phyloP scores from a whole-genome alignment of 2,888 invertebrate genomes.

The Lacanobia oleracea region DNA sequence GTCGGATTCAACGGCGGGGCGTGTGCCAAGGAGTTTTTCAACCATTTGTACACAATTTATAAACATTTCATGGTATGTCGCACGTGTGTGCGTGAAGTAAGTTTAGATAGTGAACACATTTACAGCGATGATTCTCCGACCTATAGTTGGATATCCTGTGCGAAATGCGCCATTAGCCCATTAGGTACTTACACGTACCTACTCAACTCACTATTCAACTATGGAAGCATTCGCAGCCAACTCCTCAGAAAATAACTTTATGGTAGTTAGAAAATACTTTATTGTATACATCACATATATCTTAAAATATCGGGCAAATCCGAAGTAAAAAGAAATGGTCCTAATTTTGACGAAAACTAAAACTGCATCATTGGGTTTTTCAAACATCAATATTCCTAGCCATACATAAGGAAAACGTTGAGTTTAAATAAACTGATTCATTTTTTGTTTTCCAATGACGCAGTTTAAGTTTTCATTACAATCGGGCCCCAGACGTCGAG shows the following conservation, averaged over 20 bases:
- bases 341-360: too few relatives aligned
- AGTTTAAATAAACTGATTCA: too few relatives aligned
- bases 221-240: not conserved
- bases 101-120: conserved; percentile 28
- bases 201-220: not conserved
- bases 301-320: too few relatives aligned
- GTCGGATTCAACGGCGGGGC: conserved; percentile 29
- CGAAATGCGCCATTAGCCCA: conserved; percentile 6
- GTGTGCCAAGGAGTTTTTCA: conserved; percentile 54
- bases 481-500: too few relatives aligned
- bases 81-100: conserved; percentile 11
- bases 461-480: too few relatives aligned
- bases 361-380: too few relatives aligned
- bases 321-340: too few relatives aligned
- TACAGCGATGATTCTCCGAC: conserved; percentile 35
- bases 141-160: conserved; percentile 49
- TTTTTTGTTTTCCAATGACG: too few relatives aligned
- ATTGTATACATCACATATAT: too few relatives aligned
- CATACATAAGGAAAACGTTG: too few relatives aligned
- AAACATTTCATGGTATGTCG: conserved; percentile 39
- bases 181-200: not conserved
- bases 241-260: conserved; percentile 4
- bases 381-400: too few relatives aligned
- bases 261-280: not conserved
- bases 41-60: conserved; percentile 51